A percentile compares a stretch with the other conserved stretches of the same genome.
Evolutionary conservation across 1,140 invertebrate genomes (phyloP).

Genomic region (Macrobrachium rosenbergii): DNA sequence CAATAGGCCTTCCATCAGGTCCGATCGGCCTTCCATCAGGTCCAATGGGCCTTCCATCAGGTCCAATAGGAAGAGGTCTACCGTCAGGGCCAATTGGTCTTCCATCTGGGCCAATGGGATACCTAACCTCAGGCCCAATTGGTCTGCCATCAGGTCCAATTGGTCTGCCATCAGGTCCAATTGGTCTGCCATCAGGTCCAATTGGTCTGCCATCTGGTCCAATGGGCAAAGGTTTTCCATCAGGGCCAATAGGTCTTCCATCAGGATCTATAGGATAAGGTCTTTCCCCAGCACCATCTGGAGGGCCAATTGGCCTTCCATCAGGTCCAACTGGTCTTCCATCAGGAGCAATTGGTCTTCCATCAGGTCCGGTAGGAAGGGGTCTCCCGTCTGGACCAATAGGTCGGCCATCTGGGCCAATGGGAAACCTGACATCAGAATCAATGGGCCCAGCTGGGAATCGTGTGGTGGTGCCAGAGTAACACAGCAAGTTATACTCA

Average conservation of each 20-base stretch:
- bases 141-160: constrained; percentile 41
- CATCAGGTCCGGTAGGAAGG: background rate
- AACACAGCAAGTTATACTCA: background rate
- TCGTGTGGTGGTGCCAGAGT: constrained; percentile 18
- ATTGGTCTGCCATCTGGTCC: constrained; percentile 2
- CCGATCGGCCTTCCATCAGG: background rate
- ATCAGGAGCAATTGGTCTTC: constrained; percentile 17
- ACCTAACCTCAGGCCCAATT: constrained; percentile 22
- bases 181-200: constrained; percentile 43
- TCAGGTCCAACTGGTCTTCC: background rate
- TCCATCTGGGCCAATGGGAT: constrained; percentile 10
- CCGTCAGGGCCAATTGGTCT: constrained; percentile 3
- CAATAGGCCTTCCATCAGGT: background rate
- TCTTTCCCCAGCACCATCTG: no score
- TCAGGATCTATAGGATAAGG: constrained; percentile 6
- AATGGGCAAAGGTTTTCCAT: constrained; percentile 31
- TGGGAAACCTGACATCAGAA: background rate
- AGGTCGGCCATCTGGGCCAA: background rate
- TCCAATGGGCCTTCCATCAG: background rate
- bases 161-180: constrained; percentile 34
- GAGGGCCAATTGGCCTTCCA: background rate
- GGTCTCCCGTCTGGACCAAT: background rate
- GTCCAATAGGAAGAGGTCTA: background rate
- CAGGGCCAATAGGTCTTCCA: constrained; percentile 44
- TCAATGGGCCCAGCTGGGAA: background rate